These are phyloP conservation scores for Myiothlypis coronata DNA, from an alignment of 2,797 vertebrate species.

Conservation along the genomic window DNA sequence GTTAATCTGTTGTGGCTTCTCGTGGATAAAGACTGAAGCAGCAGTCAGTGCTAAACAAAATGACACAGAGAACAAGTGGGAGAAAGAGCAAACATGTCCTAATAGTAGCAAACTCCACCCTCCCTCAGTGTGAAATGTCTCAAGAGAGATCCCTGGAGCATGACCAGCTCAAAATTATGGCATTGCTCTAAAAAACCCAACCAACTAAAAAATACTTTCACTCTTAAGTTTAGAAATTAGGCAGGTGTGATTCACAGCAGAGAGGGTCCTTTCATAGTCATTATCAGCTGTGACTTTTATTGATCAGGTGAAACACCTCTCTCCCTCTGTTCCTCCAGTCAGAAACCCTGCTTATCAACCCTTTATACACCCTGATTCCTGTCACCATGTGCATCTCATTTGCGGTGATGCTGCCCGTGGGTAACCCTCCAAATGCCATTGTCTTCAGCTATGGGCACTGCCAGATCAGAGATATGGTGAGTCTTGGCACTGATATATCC, in stretches of 20 bases:
- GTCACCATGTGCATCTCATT: constrained; percentile 98
- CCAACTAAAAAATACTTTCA: not conserved
- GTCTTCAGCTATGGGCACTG: constrained; percentile 97
- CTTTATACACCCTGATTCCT: constrained; percentile 93
- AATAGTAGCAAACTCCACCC: not conserved
- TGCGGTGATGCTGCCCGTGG: constrained; percentile 97
- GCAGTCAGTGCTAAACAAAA: not conserved
- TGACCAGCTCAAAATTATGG: not conserved
- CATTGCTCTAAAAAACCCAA: not conserved
- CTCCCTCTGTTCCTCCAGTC: constrained; percentile 77
- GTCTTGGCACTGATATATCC: not conserved
- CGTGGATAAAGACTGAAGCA: not conserved
- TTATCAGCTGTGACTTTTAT: not conserved
- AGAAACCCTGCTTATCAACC: constrained; percentile 92
- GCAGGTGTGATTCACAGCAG: not conserved
- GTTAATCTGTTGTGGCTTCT: not conserved
- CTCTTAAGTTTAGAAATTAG: not conserved
- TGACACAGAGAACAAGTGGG: not conserved
- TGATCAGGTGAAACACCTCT: not conserved
- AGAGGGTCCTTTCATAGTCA: not conserved
- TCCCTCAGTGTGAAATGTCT: not conserved
- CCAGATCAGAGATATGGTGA: constrained; percentile 97
- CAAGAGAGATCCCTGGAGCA: not conserved
- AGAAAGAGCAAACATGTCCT: not conserved
- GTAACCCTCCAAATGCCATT: constrained; percentile 97